Evolutionary conservation across 2,888 invertebrate species (phyloP), one percentile per base, ranked within the genome.

Genomic region (Watsonalla cultraria): DNA sequence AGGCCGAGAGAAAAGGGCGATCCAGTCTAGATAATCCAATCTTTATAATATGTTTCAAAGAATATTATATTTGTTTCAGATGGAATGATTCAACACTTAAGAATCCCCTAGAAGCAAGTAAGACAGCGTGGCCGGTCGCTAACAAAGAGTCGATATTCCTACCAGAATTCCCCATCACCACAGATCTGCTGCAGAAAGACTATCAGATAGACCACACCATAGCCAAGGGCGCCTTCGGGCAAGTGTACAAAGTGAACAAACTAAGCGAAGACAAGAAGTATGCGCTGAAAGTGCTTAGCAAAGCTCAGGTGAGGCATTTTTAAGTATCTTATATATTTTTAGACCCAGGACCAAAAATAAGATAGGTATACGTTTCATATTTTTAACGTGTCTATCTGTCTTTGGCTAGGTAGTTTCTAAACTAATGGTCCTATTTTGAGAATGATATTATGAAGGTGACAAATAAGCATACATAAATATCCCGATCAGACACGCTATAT

Each of bases 161-260:
- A 60, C 97, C 98, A 55, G 96, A 97, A 84, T 98, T 97, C 80
- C 95, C 95, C 72, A 92, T 95, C 52, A 93, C 92, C 62, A 92
- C 92, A 48, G 91, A 93, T 47, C 81, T 93, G 54, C 66, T 82
- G 47, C 92, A 93, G 68, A 90, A 90, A 61, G 92, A 93, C 64
- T 95, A 93, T 76, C 82, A 92, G 85, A 92, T 96, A 61, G 76
- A 95, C 51, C 92, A 94, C 63, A 93, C 94, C 57, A 94, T 98
- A 75, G 95, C 97, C n/a, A 94, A 94, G 74, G 98, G 98, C 59
- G 96, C 97, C 15, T 98, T 97, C 84, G 97, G 98, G 24, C 94
- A 95, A 83, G 98, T 98, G 5, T 95, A 95, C 72, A 95, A 95
- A 92, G 97, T 96, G 11, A 87, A 91, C 61, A 93, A 94, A 76